A percentile compares a stretch with the other conserved stretches of the same genome.
These are phyloP conservation scores for Drosophila phalerata DNA, from an alignment of 2,888 invertebrate genomes.

Conservation along the genomic window DNA sequence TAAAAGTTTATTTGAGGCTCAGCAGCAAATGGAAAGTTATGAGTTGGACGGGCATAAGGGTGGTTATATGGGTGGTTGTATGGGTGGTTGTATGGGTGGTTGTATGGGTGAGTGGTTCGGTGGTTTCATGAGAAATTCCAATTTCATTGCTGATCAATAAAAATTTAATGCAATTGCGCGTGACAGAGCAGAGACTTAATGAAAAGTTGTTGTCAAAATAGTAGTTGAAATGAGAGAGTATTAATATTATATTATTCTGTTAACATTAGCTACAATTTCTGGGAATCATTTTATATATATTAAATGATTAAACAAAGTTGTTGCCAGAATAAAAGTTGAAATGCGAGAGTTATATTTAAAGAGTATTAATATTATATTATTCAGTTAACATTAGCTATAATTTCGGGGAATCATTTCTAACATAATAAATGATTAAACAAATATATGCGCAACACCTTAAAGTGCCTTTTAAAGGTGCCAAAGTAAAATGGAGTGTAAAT, in stretches of 20 bases:
- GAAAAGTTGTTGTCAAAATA: not conserved
- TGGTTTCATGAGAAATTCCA: slow-evolving; percentile 9
- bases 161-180: slow-evolving; percentile 65
- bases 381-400: slow-evolving; percentile 4
- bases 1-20: slow-evolving; percentile 57
- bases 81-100: not conserved
- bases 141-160: slow-evolving; percentile 59
- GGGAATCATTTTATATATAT: slow-evolving; percentile 3
- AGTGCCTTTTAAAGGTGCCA: slow-evolving; percentile 40
- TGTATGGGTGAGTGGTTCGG: not conserved
- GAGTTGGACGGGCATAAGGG: slow-evolving; percentile 16
- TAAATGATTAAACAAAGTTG: slow-evolving; percentile 33
- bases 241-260: not conserved
- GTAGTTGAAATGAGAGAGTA: not conserved
- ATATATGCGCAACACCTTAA: slow-evolving; percentile 42
- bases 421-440: slow-evolving; percentile 31
- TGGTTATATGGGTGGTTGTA: not conserved
- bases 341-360: not conserved
- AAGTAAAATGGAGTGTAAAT: slow-evolving; percentile 23
- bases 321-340: not conserved
- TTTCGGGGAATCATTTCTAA: slow-evolving; percentile 15
- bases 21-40: slow-evolving; percentile 62
- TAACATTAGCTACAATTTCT: slow-evolving; percentile 9
- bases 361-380: not conserved
- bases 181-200: slow-evolving; percentile 17